Evolutionary conservation across 2,797 vertebrate genomes (phyloP).

Genomic region (Cichlasoma orientale): DNA sequence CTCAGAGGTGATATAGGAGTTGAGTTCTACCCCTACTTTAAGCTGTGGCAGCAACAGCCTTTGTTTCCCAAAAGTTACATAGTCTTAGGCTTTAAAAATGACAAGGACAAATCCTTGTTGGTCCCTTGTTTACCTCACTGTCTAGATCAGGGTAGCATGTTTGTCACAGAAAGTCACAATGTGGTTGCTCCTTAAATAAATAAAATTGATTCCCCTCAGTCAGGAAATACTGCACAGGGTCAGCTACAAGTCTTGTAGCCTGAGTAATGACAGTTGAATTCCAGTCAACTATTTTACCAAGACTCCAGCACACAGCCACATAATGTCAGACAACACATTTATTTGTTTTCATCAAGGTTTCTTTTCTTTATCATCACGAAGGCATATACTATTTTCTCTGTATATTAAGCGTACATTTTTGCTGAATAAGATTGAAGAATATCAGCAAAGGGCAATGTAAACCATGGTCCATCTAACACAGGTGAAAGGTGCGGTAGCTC

Average conservation of each 20-base stretch:
- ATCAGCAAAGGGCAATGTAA: constrained; percentile 98
- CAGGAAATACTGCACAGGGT: constrained; percentile 51
- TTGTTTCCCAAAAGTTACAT: constrained; percentile 18
- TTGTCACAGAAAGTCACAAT: constrained; percentile 32
- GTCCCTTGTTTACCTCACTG: constrained; percentile 23
- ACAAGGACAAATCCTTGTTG: constrained; percentile 30
- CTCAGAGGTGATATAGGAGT: neutral
- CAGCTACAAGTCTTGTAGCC: constrained; percentile 43
- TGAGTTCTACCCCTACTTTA: neutral
- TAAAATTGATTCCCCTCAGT: neutral
- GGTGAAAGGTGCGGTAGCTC: constrained; percentile 82
- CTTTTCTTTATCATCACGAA: constrained; percentile 83
- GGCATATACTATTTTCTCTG: constrained; percentile 83
- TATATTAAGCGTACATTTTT: constrained; percentile 90
- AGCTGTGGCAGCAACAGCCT: neutral
- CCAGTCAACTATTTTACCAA: constrained; percentile 59
- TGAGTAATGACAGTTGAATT: constrained; percentile 39
- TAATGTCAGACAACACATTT: constrained; percentile 91
- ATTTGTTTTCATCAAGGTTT: constrained; percentile 93
- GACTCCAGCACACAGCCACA: constrained; percentile 86
- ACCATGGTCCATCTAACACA: constrained; percentile 88
- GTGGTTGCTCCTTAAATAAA: constrained; percentile 45
- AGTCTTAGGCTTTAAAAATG: constrained; percentile 32
- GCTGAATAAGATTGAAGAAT: constrained; percentile 92
- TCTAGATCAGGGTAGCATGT: constrained; percentile 14